These are phyloP conservation scores for Arrhamphus sclerolepis DNA, from an alignment of 2,797 vertebrate species.

Conservation along the genomic window DNA sequence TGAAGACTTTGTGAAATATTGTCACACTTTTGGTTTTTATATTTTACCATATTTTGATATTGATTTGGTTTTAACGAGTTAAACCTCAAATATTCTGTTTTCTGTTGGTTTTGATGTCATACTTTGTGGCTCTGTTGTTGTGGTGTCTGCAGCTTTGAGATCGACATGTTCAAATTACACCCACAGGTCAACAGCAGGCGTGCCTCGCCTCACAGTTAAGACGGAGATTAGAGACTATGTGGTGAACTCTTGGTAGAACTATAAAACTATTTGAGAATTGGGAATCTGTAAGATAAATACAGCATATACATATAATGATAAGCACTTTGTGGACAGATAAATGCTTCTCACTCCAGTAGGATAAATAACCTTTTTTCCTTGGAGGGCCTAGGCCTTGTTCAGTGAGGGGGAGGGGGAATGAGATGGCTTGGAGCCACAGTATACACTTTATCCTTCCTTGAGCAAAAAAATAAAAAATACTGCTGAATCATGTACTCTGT, in stretches of 20 bases:
- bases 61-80: too few relatives aligned
- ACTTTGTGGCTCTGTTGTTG: too few relatives aligned
- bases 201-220: conserved; percentile 35
- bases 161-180: background rate
- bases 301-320: too few relatives aligned
- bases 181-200: conserved; percentile 35
- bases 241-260: conserved; percentile 15
- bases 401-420: conserved; percentile 6
- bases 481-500: conserved; percentile 64
- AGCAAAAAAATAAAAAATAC: conserved; percentile 50
- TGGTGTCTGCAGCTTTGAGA: too few relatives aligned
- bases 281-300: conserved; percentile 13
- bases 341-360: background rate
- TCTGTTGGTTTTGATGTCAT: too few relatives aligned
- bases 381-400: conserved; percentile 6
- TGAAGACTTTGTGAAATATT: too few relatives aligned
- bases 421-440: conserved; percentile 32
- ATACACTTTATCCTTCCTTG: conserved; percentile 47
- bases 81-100: too few relatives aligned
- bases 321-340: conserved; percentile 8
- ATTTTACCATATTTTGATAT: too few relatives aligned
- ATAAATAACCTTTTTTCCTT: conserved; percentile 7
- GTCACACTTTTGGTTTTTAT: too few relatives aligned
- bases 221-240: conserved; percentile 47
- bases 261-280: conserved; percentile 10